Evolutionary conservation across 2,797 vertebrate species (phyloP).

Genomic region (Sarcoramphus papa): DNA sequence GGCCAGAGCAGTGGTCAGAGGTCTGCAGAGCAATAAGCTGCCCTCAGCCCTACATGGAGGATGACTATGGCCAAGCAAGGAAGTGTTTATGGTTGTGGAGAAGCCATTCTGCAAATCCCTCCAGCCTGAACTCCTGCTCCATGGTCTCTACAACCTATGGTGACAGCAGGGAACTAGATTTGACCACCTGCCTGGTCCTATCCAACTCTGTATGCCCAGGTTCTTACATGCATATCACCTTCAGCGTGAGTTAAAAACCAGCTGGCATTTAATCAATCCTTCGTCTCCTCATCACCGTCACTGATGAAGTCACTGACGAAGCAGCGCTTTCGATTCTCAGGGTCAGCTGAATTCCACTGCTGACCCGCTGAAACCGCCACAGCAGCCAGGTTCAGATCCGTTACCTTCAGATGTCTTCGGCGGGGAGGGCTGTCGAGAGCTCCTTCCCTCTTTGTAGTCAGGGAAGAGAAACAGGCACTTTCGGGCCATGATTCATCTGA

Average conservation of each 20-base stretch:
- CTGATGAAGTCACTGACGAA: background rate
- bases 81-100: background rate
- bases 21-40: background rate
- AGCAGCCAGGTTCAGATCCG: background rate
- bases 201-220: background rate
- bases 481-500: slow-evolving; percentile 53
- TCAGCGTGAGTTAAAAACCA: accelerated
- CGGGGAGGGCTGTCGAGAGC: background rate
- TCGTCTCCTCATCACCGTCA: background rate
- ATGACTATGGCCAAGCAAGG: background rate
- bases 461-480: slow-evolving; percentile 7
- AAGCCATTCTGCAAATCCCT: background rate
- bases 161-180: background rate
- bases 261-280: background rate
- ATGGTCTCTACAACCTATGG: background rate
- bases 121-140: background rate
- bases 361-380: accelerated
- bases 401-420: background rate
- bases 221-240: accelerated
- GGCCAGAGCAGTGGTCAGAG: background rate
- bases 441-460: background rate
- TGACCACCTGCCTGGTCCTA: background rate
- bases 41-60: background rate
- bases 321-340: background rate
- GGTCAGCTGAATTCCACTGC: background rate